Percentiles rank a stretch among this genome's conserved stretches.
Evolutionary conservation across 2,113 vertebrate species (phyloP).

Genomic region (Ptychochromis oligacanthus): DNA sequence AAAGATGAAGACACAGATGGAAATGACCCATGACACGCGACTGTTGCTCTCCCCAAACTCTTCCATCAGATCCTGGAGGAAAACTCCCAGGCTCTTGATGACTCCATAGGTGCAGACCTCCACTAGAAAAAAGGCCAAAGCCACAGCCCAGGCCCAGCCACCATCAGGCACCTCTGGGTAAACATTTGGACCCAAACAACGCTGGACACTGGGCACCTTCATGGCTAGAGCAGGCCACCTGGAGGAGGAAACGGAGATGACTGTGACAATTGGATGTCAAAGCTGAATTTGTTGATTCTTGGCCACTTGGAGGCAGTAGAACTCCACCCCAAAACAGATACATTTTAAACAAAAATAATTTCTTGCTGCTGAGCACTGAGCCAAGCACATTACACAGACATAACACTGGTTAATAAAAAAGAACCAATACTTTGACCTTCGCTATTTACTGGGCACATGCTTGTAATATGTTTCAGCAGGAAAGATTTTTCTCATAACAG

Average conservation of each 20-base stretch:
- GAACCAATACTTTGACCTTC: background rate
- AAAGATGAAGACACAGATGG: constrained; percentile 94
- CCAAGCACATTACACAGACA: background rate
- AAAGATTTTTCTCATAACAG: no score
- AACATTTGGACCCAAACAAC: constrained; percentile 83
- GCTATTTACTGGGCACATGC: no score
- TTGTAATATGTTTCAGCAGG: no score
- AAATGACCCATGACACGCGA: constrained; percentile 94
- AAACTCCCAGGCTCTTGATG: constrained; percentile 93
- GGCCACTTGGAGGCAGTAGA: background rate
- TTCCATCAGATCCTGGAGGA: constrained; percentile 92
- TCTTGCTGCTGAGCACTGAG: background rate
- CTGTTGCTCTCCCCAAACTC: constrained; percentile 93
- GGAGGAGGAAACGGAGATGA: background rate
- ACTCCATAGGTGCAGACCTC: constrained; percentile 92
- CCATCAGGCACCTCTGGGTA: constrained; percentile 93
- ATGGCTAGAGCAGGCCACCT: constrained; percentile 48
- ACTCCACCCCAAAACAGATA: background rate
- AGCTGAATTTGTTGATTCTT: background rate
- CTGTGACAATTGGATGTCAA: background rate
- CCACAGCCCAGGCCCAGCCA: constrained; percentile 95
- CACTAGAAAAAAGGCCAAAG: constrained; percentile 89
- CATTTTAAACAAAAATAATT: background rate
- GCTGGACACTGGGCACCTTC: constrained; percentile 34
- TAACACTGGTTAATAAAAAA: background rate